These are phyloP conservation scores for Phoenicopterus ruber DNA, from an alignment of 2,113 vertebrate species.

Conservation along the genomic window DNA sequence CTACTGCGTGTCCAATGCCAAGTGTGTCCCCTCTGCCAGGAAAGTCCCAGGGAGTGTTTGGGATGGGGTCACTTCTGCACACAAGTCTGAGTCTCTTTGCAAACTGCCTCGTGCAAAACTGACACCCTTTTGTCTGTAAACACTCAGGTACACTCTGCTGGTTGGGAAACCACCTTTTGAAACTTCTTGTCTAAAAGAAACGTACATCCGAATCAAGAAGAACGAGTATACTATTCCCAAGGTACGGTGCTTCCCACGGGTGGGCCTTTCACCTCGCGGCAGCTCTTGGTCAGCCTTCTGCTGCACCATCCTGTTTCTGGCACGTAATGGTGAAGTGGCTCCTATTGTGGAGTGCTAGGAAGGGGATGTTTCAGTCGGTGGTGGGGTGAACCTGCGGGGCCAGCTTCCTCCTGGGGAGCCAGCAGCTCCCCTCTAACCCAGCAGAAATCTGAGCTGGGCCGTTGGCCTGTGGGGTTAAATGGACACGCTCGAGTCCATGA, in stretches of 20 bases:
- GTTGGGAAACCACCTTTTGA: conserved; percentile 97
- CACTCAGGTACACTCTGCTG: conserved; percentile 89
- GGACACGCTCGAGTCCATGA: fast-evolving
- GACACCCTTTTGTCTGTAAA: background rate
- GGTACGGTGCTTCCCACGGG: conserved; percentile 57
- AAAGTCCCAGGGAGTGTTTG: background rate
- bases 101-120: background rate
- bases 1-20: fast-evolving
- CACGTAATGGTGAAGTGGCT: fast-evolving
- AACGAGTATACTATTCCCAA: conserved; percentile 92
- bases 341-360: background rate
- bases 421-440: background rate
- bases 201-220: conserved; percentile 94
- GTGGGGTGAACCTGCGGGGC: background rate
- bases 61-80: fast-evolving
- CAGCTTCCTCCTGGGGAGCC: background rate
- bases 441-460: background rate
- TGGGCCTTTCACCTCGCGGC: fast-evolving
- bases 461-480: fast-evolving
- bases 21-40: background rate
- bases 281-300: background rate
- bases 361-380: background rate
- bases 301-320: background rate
- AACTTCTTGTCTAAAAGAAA: conserved; percentile 95
- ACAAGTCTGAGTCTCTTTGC: background rate